Conservation (phyloP, 2,113 vertebrate genomes). For the Neolamprologus kungweensis region DNA sequence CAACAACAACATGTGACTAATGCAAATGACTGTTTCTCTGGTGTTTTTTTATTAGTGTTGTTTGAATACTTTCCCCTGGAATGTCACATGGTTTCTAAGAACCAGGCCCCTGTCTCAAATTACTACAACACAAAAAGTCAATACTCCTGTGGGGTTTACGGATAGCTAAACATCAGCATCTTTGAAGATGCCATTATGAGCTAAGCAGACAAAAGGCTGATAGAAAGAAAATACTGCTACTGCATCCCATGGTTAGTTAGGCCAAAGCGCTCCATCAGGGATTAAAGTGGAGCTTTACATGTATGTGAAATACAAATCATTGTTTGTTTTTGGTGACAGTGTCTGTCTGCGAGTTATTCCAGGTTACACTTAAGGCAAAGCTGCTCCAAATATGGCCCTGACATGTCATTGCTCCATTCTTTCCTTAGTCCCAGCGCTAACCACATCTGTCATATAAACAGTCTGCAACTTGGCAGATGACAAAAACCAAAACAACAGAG, state of each 20-base stretch:
- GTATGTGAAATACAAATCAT: background rate
- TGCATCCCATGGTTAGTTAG: background rate
- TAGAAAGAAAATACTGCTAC: background rate
- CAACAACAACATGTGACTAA: background rate
- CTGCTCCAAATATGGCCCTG: background rate
- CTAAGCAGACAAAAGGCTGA: background rate
- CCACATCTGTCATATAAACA: background rate
- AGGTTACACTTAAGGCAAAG: accelerated
- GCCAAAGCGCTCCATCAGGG: background rate
- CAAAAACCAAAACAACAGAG: background rate
- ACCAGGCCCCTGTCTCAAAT: accelerated
- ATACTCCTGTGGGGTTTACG: background rate
- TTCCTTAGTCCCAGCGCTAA: background rate
- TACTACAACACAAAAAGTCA: background rate
- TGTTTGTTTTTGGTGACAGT: background rate
- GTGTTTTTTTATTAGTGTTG: background rate
- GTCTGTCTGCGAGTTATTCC: background rate
- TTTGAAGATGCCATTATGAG: background rate
- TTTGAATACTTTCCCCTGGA: background rate
- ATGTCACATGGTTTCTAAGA: background rate
- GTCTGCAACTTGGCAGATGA: background rate
- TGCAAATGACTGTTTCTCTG: background rate
- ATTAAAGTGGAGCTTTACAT: background rate
- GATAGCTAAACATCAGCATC: background rate
- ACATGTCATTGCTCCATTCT: background rate